Conservation (phyloP, 2,888 invertebrate genomes). For the Idaea straminata region DNA sequence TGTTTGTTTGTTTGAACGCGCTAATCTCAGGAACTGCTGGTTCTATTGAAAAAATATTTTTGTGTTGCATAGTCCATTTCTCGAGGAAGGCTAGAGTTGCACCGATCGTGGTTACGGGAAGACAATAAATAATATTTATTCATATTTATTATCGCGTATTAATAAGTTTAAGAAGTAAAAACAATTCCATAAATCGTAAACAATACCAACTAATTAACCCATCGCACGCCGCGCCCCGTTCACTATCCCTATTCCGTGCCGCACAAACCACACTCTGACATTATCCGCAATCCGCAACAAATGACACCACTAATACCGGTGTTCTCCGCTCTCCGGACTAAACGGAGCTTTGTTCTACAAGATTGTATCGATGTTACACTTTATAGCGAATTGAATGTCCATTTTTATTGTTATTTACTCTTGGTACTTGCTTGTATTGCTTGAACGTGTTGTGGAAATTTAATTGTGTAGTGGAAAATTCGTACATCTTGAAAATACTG, state of each 20-base stretch:
- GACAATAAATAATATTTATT: too few relatives aligned
- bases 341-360: neutral
- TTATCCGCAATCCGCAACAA: neutral
- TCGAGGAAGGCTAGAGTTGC: too few relatives aligned
- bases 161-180: neutral
- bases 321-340: neutral
- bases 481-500: neutral
- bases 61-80: too few relatives aligned
- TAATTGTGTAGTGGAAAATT: neutral
- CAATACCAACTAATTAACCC: neutral
- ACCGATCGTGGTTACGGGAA: too few relatives aligned
- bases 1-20: too few relatives aligned
- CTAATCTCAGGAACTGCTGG: too few relatives aligned
- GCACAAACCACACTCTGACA: neutral
- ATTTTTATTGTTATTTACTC: neutral
- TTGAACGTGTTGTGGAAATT: neutral
- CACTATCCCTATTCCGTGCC: neutral
- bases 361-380: neutral
- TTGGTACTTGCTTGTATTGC: neutral
- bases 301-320: neutral
- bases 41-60: too few relatives aligned
- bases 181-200: neutral
- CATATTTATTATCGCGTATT: too few relatives aligned
- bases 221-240: neutral
- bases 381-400: slow-evolving; percentile 1